Conservation (phyloP, 1,140 invertebrate species). For the Pristionchus pacificus region DNA sequence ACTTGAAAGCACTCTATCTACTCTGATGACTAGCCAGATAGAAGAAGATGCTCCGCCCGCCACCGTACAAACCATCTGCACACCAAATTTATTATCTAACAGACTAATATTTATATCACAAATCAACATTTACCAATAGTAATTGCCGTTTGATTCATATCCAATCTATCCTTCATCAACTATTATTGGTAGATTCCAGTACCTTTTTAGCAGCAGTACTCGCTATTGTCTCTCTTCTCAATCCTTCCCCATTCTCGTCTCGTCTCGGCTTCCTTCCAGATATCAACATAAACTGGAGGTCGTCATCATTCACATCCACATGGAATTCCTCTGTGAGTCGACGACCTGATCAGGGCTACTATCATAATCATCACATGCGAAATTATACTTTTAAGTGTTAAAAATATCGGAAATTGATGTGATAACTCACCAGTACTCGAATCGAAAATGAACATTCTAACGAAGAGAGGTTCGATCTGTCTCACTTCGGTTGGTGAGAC, state of each 20-base stretch:
- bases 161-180: too few relatives aligned
- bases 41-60: constrained; percentile 31
- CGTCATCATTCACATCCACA: constrained; percentile 78
- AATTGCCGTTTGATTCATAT: too few relatives aligned
- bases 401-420: not conserved
- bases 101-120: too few relatives aligned
- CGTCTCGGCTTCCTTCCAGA: constrained; percentile 31
- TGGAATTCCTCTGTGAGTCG: constrained; percentile 90
- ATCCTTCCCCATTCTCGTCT: not conserved
- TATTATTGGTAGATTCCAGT: too few relatives aligned
- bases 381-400: not conserved
- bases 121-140: too few relatives aligned
- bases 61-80: constrained; percentile 20
- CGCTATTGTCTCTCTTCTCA: not conserved
- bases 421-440: constrained; percentile 67
- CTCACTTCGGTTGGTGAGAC: constrained; percentile 18
- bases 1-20: constrained; percentile 32
- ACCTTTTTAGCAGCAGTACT: not conserved
- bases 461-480: constrained; percentile 80
- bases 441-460: constrained; percentile 79
- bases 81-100: too few relatives aligned
- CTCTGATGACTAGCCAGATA: constrained; percentile 56
- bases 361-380: not conserved
- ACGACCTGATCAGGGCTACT: constrained; percentile 58
- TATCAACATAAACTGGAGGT: constrained; percentile 13